phyloP scores from a whole-genome alignment of 2,888 invertebrate species.

The Tridacna gigas region DNA sequence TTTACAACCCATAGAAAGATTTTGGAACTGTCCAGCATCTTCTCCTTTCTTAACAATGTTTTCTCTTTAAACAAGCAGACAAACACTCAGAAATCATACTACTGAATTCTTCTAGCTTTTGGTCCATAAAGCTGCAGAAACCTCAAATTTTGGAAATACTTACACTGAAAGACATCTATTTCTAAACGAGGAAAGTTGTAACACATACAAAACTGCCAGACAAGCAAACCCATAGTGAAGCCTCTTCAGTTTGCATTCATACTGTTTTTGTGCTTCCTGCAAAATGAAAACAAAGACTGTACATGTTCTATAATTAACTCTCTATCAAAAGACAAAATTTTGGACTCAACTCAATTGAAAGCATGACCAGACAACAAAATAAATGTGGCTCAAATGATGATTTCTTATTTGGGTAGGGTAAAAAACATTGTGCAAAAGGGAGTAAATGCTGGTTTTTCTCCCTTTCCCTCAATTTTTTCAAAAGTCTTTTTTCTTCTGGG shows the following conservation, averaged over 20 bases:
- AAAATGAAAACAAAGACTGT: background rate
- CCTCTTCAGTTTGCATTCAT: constrained; percentile 16
- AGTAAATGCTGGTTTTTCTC: no score
- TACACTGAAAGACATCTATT: constrained; percentile 7
- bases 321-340: no score
- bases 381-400: no score
- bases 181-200: constrained; percentile 15
- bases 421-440: no score
- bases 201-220: constrained; percentile 22
- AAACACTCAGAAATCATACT: background rate
- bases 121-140: background rate
- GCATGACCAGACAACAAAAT: no score
- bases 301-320: no score
- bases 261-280: constrained; percentile 7
- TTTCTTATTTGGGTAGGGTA: no score
- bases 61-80: background rate
- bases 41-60: constrained; percentile 2
- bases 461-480: no score
- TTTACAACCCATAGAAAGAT: no score
- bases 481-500: no score
- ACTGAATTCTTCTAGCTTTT: background rate
- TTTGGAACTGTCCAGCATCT: background rate
- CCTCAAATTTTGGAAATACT: background rate
- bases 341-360: no score
- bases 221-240: constrained; percentile 20